These are phyloP conservation scores for Bugulina stolonifera DNA, from an alignment of 2,888 invertebrate genomes.

Conservation along the genomic window DNA sequence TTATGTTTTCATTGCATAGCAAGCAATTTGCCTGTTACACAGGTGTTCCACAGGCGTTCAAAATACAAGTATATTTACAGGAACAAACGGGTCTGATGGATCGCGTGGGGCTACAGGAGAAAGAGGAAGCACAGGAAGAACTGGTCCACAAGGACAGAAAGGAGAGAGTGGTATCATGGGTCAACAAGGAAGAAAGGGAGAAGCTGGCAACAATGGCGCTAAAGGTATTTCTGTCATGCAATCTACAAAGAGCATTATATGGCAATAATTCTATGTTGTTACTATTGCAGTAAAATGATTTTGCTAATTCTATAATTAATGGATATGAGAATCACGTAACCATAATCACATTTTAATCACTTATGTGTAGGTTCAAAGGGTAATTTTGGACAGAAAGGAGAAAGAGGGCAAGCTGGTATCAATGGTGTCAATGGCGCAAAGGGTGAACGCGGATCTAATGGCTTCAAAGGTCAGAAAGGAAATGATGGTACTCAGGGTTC, in stretches of 20 bases:
- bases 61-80: conserved; percentile 3
- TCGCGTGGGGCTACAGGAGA: not conserved
- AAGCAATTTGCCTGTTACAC: too few relatives aligned
- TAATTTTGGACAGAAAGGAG: not conserved
- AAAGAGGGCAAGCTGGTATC: not conserved
- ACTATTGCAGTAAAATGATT: too few relatives aligned
- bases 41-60: too few relatives aligned
- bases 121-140: not conserved
- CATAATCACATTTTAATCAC: too few relatives aligned
- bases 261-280: too few relatives aligned
- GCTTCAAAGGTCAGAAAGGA: not conserved
- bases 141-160: conserved; percentile 4
- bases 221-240: too few relatives aligned
- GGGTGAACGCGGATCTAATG: not conserved
- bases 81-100: not conserved
- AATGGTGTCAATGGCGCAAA: not conserved
- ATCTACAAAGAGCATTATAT: too few relatives aligned
- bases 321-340: too few relatives aligned
- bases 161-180: conserved; percentile 24
- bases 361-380: not conserved
- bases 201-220: not conserved
- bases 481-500: not conserved
- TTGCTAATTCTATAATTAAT: too few relatives aligned
- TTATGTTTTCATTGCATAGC: too few relatives aligned
- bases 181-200: conserved; percentile 15